Evolutionary conservation across 2,888 invertebrate genomes (phyloP).

Genomic region (Melieria picta): DNA sequence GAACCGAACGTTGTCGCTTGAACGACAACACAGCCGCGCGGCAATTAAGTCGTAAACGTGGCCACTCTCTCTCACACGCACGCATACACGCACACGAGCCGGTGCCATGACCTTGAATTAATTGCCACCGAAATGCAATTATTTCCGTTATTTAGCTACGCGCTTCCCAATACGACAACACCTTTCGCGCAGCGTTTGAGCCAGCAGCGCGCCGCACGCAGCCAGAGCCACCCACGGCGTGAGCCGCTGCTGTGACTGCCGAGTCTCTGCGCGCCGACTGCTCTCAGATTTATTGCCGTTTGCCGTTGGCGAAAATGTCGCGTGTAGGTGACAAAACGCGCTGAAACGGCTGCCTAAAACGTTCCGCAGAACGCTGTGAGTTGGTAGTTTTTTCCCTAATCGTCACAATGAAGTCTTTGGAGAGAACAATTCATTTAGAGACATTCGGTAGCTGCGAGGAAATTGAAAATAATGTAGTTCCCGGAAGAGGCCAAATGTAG

Average conservation of each 20-base stretch:
- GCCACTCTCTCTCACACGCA: too few relatives aligned
- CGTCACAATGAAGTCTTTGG: neutral
- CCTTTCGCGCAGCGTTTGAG: neutral
- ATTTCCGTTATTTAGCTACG: slow-evolving; percentile 42
- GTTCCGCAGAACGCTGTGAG: too few relatives aligned
- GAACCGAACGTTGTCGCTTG: too few relatives aligned
- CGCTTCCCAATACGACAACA: slow-evolving; percentile 4
- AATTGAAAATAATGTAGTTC: slow-evolving; percentile 24
- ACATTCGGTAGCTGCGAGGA: slow-evolving; percentile 25
- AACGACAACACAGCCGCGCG: too few relatives aligned
- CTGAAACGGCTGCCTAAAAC: too few relatives aligned
- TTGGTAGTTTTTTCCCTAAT: too few relatives aligned
- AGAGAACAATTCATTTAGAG: neutral
- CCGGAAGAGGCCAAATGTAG: neutral
- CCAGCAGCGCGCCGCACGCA: neutral
- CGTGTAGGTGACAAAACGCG: slow-evolving; percentile 38
- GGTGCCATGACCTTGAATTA: slow-evolving; percentile 40
- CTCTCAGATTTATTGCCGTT: neutral
- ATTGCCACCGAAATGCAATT: slow-evolving; percentile 42
- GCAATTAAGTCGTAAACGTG: too few relatives aligned
- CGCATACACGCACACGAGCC: too few relatives aligned
- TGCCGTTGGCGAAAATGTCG: slow-evolving; percentile 27
- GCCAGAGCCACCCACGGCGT: slow-evolving; percentile 17
- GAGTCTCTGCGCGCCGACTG: neutral
- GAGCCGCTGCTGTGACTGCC: neutral